A percentile compares a stretch with the other conserved stretches of the same genome.
Conservation (phyloP, 2,888 invertebrate species). For the Cryptus armator region DNA sequence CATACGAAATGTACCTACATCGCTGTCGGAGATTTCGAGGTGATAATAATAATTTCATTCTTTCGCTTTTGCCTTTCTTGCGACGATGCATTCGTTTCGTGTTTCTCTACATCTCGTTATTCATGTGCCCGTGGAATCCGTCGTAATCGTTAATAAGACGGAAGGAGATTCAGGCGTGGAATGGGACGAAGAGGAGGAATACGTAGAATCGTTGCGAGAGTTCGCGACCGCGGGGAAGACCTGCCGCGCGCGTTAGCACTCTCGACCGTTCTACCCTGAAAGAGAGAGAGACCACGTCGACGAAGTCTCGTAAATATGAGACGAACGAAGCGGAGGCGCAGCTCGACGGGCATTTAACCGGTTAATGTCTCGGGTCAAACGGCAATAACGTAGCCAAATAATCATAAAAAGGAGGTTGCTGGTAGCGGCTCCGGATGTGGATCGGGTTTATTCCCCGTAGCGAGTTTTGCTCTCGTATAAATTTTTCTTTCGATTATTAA, state of each 20-base stretch:
- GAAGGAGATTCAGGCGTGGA: constrained; percentile 60
- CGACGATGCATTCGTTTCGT: constrained; percentile 28
- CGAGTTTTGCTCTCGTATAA: constrained; percentile 5
- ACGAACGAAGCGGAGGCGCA: constrained; percentile 46
- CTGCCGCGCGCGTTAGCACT: constrained; percentile 54
- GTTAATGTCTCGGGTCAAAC: constrained; percentile 80
- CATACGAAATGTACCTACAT: constrained; percentile 49
- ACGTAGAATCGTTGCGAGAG: constrained; percentile 65
- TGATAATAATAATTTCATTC: constrained; percentile 53
- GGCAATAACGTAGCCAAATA: constrained; percentile 81
- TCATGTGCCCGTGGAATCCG: constrained; percentile 65
- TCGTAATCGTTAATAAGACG: constrained; percentile 67
- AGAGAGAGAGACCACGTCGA: constrained; percentile 39
- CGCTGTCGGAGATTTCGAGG: constrained; percentile 56
- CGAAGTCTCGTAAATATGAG: constrained; percentile 69
- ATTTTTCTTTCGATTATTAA: neutral
- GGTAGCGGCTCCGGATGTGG: constrained; percentile 74
- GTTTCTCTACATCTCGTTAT: constrained; percentile 52
- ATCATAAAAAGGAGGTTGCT: constrained; percentile 78
- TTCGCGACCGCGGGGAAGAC: constrained; percentile 65
- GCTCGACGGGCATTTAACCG: constrained; percentile 77
- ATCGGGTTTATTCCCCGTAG: constrained; percentile 25
- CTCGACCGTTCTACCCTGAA: neutral
- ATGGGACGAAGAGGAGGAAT: constrained; percentile 48
- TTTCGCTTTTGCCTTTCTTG: constrained; percentile 18